Evolutionary conservation across 2,797 vertebrate genomes (phyloP).

Genomic region (Centroberyx gerrardi): DNA sequence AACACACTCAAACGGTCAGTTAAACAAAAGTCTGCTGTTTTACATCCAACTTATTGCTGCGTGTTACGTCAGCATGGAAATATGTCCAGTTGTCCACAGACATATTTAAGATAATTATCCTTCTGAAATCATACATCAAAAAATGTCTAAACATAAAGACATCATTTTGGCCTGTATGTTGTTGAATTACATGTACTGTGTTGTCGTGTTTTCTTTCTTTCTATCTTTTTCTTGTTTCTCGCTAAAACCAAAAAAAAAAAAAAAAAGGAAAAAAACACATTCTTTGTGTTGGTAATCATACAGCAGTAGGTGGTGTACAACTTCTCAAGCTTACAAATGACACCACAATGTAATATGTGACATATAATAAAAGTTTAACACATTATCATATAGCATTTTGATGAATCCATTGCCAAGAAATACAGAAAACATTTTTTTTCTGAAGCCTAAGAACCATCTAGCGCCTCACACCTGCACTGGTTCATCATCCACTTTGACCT

Average conservation of each 20-base stretch:
- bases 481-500: conserved; percentile 96
- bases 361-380: background rate
- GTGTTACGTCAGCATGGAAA: conserved; percentile 55
- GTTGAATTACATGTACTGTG: no score
- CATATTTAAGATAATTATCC: conserved; percentile 37
- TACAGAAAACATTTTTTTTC: background rate
- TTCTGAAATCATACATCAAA: conserved; percentile 46
- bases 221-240: no score
- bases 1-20: conserved; percentile 76
- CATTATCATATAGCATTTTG: background rate
- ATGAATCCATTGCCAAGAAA: background rate
- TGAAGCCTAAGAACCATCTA: background rate
- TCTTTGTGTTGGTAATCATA: no score
- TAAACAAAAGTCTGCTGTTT: conserved; percentile 79
- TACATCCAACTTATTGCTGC: conserved; percentile 68
- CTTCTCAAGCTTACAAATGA: background rate
- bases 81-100: conserved; percentile 53
- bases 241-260: no score
- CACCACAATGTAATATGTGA: background rate
- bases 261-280: background rate
- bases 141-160: background rate
- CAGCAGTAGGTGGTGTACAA: background rate
- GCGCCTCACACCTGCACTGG: conserved; percentile 91
- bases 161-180: background rate
- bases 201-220: background rate